These are phyloP conservation scores for Nycteola revayana DNA, from an alignment of 2,888 invertebrate species.

Conservation along the genomic window DNA sequence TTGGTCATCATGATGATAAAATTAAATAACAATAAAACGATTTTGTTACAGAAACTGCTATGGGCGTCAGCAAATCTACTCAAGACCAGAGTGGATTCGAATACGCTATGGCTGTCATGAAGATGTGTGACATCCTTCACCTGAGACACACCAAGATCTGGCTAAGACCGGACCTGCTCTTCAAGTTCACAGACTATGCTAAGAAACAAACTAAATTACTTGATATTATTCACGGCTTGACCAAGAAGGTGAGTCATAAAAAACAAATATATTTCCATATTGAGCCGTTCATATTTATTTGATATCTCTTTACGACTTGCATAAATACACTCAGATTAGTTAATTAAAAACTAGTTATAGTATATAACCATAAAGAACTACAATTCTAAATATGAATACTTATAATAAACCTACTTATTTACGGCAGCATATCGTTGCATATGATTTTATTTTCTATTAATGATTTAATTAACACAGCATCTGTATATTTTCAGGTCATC, in stretches of 20 bases:
- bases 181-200: conserved; percentile 88
- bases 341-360: no score
- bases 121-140: conserved; percentile 93
- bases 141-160: conserved; percentile 90
- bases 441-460: no score
- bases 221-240: conserved; percentile 89
- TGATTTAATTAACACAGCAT: no score
- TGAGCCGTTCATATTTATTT: no score
- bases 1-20: no score
- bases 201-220: conserved; percentile 88
- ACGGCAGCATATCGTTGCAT: no score
- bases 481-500: conserved; percentile 73
- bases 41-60: conserved; percentile 87
- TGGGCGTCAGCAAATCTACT: conserved; percentile 92
- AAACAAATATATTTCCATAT: conserved; percentile 1
- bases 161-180: conserved; percentile 89
- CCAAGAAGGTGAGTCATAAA: conserved; percentile 83
- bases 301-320: no score
- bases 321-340: no score
- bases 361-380: no score
- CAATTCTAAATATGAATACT: no score
- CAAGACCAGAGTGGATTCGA: conserved; percentile 91
- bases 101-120: conserved; percentile 94
- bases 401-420: no score
- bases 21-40: no score